Evolutionary conservation across 2,113 vertebrate genomes (phyloP), one percentile per base, ranked within the genome.

Genomic region (Phrynosoma platyrhinos): DNA sequence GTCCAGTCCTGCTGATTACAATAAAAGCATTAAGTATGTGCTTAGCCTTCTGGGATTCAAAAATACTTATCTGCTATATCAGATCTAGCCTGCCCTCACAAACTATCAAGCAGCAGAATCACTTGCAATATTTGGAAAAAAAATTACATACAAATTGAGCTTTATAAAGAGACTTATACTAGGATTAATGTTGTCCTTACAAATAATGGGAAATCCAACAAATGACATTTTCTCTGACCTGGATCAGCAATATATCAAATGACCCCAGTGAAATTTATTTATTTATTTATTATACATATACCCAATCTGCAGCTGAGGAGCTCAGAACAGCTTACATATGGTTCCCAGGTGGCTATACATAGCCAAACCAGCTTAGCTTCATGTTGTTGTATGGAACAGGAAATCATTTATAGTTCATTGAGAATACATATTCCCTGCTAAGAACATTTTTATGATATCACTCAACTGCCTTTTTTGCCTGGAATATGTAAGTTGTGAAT

Each of bases 201-300:
- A 75, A 75, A 87, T 75, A 81, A 74, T 74, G 42, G 68, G 69
- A 62, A 72, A 47, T 72, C 68, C 71, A 42, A 81, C 42, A 36
- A 62, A 58, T 20, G 36, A 30, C 16, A 72, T 52, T 80, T 74
- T 40, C n/a, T 58, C 9, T 87, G 85, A 81, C 68, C 68, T 40
- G 66, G 52, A 9, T 71, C 14, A 9, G 86, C 68, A 47, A 25
- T 82, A n/a, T 82, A 25, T 82, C 36, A 75, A 47, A 81, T 13
- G 69, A 87, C 32, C 18, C n/a, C 66, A 55, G 66, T 58, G 32
- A 71, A 87, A 74, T 47, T 7, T 80, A 87, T 80, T 53, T 71
- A 87, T 80, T 53, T 71, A 86, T 80, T 71, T 86, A 72, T 81
- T 42, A 81, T 40, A 62, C 6, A 2, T 58, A 21, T 80, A 58